Percentiles rank a stretch among this genome's conserved stretches.
Evolutionary conservation across 2,797 vertebrate genomes (phyloP).

Genomic region (Amblyopsis hoosieri): DNA sequence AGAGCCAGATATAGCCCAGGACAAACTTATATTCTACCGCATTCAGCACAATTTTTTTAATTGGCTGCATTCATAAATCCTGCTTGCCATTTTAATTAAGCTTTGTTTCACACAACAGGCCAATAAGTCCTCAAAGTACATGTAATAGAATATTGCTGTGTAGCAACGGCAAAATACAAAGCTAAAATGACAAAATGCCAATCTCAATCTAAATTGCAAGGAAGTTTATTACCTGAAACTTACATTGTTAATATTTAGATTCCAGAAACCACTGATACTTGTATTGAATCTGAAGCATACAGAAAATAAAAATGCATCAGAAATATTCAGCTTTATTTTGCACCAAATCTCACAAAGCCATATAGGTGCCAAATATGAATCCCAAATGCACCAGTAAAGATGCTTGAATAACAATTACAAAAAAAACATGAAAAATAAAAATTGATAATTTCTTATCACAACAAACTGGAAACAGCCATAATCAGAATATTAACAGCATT

Average conservation of each 20-base stretch:
- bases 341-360: slow-evolving; percentile 49
- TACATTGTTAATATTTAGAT: too few species aligned
- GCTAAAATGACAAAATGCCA: neutral
- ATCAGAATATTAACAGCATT: slow-evolving; percentile 54
- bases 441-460: slow-evolving; percentile 48
- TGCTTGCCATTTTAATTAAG: neutral
- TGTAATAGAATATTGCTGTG: too few species aligned
- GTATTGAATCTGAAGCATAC: too few species aligned
- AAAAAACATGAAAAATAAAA: slow-evolving; percentile 29
- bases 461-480: slow-evolving; percentile 36
- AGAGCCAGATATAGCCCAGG: neutral
- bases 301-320: too few species aligned
- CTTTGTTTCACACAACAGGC: neutral
- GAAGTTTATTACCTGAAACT: too few species aligned
- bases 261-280: too few species aligned
- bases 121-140: neutral
- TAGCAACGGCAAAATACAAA: neutral
- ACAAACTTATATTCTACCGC: neutral
- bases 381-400: slow-evolving; percentile 66
- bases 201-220: neutral
- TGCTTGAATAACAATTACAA: slow-evolving; percentile 60
- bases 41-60: neutral
- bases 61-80: neutral
- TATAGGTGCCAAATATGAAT: slow-evolving; percentile 55
- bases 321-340: slow-evolving; percentile 72